A percentile compares a stretch with the other conserved stretches of the same genome.
phyloP scores from a whole-genome alignment of 2,888 invertebrate genomes.

The Lasioglossum leucozonium region DNA sequence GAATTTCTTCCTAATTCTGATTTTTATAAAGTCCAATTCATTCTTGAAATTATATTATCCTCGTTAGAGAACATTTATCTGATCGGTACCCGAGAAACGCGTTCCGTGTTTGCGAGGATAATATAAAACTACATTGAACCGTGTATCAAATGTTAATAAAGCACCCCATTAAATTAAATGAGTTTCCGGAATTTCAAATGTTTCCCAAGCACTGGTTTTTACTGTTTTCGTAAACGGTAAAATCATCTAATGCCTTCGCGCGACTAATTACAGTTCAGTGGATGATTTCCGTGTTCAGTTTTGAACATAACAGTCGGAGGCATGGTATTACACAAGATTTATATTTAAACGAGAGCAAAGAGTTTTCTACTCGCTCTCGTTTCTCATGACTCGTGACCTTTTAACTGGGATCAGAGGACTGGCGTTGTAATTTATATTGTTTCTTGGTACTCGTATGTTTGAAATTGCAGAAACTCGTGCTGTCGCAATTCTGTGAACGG shows the following conservation, averaged over 20 bases:
- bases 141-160: neutral
- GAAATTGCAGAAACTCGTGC: slow-evolving; percentile 28
- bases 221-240: neutral
- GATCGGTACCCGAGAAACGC: neutral
- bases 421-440: slow-evolving; percentile 37
- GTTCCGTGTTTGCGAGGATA: neutral
- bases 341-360: slow-evolving; percentile 12
- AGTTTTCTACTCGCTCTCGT: slow-evolving; percentile 15
- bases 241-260: neutral
- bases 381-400: slow-evolving; percentile 42
- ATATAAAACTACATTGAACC: neutral
- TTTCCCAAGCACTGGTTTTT: neutral
- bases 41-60: no score
- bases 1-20: no score
- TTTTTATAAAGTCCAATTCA: no score
- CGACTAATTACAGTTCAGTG: neutral
- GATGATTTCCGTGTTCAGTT: neutral
- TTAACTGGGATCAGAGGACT: slow-evolving; percentile 27
- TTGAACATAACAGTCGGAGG: neutral
- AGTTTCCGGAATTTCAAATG: neutral
- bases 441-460: slow-evolving; percentile 20
- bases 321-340: slow-evolving; percentile 4
- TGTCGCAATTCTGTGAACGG: slow-evolving; percentile 22
- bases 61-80: neutral
- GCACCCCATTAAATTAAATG: neutral